Percentiles rank a stretch among this genome's conserved stretches.
Conservation (phyloP, 1,140 invertebrate species). For the Globodera ellingtonae region DNA sequence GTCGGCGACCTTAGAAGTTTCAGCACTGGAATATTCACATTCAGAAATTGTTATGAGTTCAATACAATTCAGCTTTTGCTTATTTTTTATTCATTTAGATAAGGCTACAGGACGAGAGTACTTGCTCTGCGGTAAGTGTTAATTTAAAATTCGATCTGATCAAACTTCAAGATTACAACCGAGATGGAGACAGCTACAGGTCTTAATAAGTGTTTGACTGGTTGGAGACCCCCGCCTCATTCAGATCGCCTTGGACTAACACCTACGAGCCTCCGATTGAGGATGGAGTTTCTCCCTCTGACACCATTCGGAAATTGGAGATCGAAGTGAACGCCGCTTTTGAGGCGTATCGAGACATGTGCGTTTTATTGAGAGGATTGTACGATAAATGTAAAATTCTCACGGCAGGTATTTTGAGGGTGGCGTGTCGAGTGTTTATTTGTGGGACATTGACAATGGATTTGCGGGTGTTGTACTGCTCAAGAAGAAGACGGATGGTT, state of each 20-base stretch:
- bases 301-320: slow-evolving; percentile 89
- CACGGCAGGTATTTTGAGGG: slow-evolving; percentile 84
- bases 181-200: slow-evolving; percentile 98
- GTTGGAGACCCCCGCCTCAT: background rate
- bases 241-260: slow-evolving; percentile 97
- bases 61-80: background rate
- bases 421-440: slow-evolving; percentile 96
- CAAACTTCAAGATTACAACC: slow-evolving; percentile 78
- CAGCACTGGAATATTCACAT: background rate
- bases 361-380: slow-evolving; percentile 35
- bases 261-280: slow-evolving; percentile 94
- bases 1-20: background rate
- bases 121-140: slow-evolving; percentile 77
- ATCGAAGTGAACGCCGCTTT: slow-evolving; percentile 97
- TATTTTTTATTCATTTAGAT: slow-evolving; percentile 69
- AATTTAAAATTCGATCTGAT: background rate
- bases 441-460: slow-evolving; percentile 94
- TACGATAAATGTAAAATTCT: background rate
- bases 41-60: background rate
- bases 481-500: slow-evolving; percentile 77
- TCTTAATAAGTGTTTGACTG: slow-evolving; percentile 61
- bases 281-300: slow-evolving; percentile 97
- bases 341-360: slow-evolving; percentile 98
- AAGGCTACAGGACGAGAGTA: slow-evolving; percentile 85
- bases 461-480: slow-evolving; percentile 98